These are phyloP conservation scores for Acanthiza pusilla DNA, from an alignment of 2,797 vertebrate genomes.

Conservation along the genomic window DNA sequence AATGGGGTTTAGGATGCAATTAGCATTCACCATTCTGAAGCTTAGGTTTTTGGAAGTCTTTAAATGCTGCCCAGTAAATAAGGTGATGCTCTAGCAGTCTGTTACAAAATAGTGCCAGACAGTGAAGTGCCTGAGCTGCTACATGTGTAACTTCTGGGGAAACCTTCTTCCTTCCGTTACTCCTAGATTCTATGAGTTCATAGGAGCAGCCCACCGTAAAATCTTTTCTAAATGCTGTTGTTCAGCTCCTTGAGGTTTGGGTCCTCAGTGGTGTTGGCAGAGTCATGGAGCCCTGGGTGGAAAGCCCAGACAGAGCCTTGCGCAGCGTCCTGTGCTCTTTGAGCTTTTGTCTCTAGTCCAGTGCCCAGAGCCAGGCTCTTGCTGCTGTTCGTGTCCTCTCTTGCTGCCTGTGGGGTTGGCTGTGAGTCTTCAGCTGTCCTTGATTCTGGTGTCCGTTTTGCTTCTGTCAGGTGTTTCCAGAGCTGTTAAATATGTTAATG, in stretches of 20 bases:
- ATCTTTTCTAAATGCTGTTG: not conserved
- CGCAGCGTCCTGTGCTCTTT: not conserved
- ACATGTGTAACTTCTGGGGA: not conserved
- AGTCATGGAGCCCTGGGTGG: not conserved
- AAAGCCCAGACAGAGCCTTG: not conserved
- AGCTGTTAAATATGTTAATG: conserved; percentile 98
- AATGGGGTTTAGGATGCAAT: not conserved
- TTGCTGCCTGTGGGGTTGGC: conserved; percentile 9
- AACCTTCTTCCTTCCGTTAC: not conserved
- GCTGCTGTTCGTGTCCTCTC: not conserved
- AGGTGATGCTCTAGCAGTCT: not conserved
- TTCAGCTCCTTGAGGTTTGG: not conserved
- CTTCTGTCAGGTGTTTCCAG: conserved; percentile 92
- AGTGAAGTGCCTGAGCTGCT: not conserved
- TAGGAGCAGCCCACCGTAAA: not conserved
- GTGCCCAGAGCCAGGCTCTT: not conserved
- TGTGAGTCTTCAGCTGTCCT: conserved; percentile 14
- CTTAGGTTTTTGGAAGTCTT: not conserved
- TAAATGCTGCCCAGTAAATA: not conserved
- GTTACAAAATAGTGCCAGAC: not conserved
- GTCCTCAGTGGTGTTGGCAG: not conserved
- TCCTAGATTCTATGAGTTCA: not conserved
- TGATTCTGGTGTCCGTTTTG: conserved; percentile 53
- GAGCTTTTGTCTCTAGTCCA: not conserved
- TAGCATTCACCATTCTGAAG: not conserved